These are phyloP conservation scores for Drosophila orena DNA, from an alignment of 1,140 invertebrate species.

Conservation along the genomic window DNA sequence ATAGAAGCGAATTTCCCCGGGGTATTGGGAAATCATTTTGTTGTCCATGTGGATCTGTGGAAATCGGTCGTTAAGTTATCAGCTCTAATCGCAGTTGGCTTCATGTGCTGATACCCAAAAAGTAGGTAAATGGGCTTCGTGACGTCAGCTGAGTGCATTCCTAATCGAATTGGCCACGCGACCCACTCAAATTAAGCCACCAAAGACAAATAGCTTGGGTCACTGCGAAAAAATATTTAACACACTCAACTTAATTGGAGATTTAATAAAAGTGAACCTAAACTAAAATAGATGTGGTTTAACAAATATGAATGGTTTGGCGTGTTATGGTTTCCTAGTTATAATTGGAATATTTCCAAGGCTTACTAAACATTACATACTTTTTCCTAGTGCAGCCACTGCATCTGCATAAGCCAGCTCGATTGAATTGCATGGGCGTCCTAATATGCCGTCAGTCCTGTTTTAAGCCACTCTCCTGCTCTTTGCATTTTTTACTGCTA, in stretches of 20 bases:
- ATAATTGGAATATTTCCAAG: not conserved
- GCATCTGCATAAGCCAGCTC: constrained; percentile 41
- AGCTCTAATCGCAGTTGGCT: constrained; percentile 36
- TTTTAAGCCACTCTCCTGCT: constrained; percentile 44
- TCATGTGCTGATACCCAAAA: constrained; percentile 35
- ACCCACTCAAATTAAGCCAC: constrained; percentile 54
- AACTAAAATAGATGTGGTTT: not conserved
- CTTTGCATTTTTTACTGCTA: constrained; percentile 46
- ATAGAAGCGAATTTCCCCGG: constrained; percentile 32
- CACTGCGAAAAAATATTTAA: constrained; percentile 8
- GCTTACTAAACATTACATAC: not conserved
- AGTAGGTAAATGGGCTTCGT: constrained; percentile 39
- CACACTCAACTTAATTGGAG: too few relatives aligned
- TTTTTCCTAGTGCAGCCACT: constrained; percentile 16
- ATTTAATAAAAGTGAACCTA: not conserved
- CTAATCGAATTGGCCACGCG: constrained; percentile 58
- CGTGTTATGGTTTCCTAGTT: too few relatives aligned
- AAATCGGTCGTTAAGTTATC: constrained; percentile 24
- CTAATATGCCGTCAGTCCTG: constrained; percentile 69
- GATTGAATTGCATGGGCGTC: constrained; percentile 59
- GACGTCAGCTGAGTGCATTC: constrained; percentile 49
- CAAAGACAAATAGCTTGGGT: not conserved
- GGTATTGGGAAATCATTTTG: constrained; percentile 18
- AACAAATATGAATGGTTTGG: not conserved
- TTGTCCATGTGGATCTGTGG: constrained; percentile 6